phyloP scores from a whole-genome alignment of 2,113 vertebrate species.

The Xiphias gladius region DNA sequence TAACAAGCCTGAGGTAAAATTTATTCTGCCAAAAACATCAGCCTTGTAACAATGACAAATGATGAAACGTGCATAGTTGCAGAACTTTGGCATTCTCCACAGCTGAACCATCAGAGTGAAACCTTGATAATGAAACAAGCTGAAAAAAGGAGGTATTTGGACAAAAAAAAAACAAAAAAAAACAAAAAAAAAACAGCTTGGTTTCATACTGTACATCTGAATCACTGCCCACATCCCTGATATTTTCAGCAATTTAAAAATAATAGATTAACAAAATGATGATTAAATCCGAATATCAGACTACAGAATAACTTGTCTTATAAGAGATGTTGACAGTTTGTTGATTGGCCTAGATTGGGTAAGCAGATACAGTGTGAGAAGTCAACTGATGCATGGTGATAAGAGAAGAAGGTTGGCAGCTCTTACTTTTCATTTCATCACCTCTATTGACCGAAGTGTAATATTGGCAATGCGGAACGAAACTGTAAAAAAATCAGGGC shows the following conservation, averaged over 20 bases:
- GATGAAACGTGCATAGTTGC: background rate
- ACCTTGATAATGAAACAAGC: slow-evolving; percentile 1
- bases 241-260: background rate
- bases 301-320: background rate
- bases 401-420: background rate
- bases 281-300: background rate
- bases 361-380: background rate
- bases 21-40: slow-evolving; percentile 28
- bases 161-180: background rate
- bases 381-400: background rate
- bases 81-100: slow-evolving; percentile 12
- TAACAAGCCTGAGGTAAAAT: slow-evolving; percentile 26
- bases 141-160: background rate
- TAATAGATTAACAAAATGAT: background rate
- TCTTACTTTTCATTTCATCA: background rate
- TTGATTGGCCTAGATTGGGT: background rate
- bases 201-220: background rate
- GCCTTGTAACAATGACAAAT: slow-evolving; percentile 1
- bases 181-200: background rate
- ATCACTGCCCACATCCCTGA: background rate
- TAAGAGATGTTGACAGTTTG: background rate
- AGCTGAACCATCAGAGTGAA: background rate
- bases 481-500: background rate
- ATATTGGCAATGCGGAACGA: background rate
- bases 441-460: background rate